Conservation (phyloP, 2,888 invertebrate genomes). For the Deroplatys truncata region DNA sequence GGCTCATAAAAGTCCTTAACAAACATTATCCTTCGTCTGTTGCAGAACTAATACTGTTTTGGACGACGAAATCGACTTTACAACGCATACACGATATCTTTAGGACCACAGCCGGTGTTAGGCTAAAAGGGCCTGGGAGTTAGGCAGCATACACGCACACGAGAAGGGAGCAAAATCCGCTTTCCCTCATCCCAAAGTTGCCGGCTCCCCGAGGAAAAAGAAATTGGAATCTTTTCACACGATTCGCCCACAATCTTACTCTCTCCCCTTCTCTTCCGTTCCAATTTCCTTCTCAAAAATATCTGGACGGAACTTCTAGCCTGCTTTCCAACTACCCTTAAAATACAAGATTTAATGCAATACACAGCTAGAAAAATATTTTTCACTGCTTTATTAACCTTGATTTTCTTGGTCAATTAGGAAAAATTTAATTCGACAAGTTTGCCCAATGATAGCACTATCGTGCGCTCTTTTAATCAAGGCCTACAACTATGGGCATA, state of each 20-base stretch:
- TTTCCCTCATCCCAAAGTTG: neutral
- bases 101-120: neutral
- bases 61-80: neutral
- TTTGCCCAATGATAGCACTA: no score
- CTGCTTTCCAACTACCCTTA: neutral
- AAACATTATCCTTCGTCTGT: neutral
- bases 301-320: neutral
- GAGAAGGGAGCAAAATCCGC: neutral
- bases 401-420: no score
- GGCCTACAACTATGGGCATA: no score
- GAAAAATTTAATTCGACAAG: no score
- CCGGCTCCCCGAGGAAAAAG: neutral
- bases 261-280: neutral
- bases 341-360: neutral
- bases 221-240: constrained; percentile 23
- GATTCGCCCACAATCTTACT: neutral
- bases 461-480: no score
- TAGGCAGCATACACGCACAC: neutral
- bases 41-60: neutral
- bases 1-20: no score
- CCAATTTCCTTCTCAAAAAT: neutral
- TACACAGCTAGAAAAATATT: no score
- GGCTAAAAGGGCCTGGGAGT: neutral
- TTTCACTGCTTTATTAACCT: no score
- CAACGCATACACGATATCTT: neutral